phyloP scores from a whole-genome alignment of 2,797 vertebrate genomes.

The Phyllotis vaccarum region DNA sequence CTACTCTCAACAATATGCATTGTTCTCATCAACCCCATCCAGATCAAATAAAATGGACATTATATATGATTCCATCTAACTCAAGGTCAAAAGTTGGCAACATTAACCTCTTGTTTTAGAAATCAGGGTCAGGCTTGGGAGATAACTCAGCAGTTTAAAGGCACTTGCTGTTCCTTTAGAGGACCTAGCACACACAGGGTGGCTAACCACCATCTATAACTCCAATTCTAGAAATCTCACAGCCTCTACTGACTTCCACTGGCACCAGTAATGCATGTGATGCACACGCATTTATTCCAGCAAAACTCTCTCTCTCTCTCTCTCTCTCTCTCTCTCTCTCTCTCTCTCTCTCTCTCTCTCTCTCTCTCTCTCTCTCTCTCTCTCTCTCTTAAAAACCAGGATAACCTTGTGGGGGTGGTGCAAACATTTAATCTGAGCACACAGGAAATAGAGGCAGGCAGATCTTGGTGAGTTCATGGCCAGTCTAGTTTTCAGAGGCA shows the following conservation, averaged over 20 bases:
- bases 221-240: neutral
- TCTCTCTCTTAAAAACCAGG: too few species aligned
- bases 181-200: neutral
- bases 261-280: neutral
- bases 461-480: neutral
- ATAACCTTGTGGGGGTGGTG: neutral
- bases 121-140: neutral
- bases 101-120: constrained; percentile 3
- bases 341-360: too few species aligned
- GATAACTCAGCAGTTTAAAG: neutral
- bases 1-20: neutral
- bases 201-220: neutral
- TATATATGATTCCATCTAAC: neutral
- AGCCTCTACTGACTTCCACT: too few species aligned
- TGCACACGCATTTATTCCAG: neutral
- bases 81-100: constrained; percentile 12
- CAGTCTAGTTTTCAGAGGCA: neutral
- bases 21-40: neutral
- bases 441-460: neutral
- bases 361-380: too few species aligned
- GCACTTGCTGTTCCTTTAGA: neutral
- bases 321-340: too few species aligned
- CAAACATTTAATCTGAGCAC: neutral
- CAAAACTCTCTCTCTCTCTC: neutral
- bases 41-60: neutral